These are phyloP conservation scores for Caenorhabditis virilis DNA, from an alignment of 2,888 invertebrate species.

Conservation along the genomic window DNA sequence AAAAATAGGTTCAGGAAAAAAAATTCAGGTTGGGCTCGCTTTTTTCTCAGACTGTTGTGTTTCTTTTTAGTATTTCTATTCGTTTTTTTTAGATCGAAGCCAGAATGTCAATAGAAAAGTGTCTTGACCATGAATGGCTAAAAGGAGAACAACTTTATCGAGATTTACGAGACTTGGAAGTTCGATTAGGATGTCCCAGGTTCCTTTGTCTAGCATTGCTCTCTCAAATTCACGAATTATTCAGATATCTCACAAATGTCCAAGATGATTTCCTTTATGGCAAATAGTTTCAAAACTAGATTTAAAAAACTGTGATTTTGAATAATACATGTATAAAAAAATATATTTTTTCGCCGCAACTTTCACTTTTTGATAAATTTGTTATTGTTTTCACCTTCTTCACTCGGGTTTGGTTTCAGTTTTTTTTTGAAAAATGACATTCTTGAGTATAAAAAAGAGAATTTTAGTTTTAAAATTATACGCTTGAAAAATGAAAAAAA, in stretches of 20 bases:
- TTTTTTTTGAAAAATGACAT: no score
- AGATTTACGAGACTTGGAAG: slow-evolving; percentile 61
- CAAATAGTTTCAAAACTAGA: background rate
- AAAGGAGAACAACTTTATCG: slow-evolving; percentile 60
- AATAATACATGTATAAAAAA: no score
- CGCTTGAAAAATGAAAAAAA: no score
- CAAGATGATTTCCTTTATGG: slow-evolving; percentile 48
- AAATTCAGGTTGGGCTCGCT: background rate
- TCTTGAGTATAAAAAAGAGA: no score
- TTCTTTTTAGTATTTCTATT: no score
- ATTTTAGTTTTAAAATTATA: no score
- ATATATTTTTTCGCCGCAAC: no score
- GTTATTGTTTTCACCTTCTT: background rate
- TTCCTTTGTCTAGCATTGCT: background rate
- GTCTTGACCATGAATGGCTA: slow-evolving; percentile 64
- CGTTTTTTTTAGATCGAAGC: slow-evolving; percentile 65
- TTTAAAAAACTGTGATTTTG: no score
- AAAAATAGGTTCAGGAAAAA: background rate
- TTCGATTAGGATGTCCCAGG: slow-evolving; percentile 48
- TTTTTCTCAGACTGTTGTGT: no score
- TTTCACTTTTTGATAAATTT: no score
- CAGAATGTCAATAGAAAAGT: slow-evolving; percentile 65
- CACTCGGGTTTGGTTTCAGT: background rate
- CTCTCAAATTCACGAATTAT: slow-evolving; percentile 7
- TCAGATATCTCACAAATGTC: slow-evolving; percentile 51